phyloP scores from a whole-genome alignment of 2,113 vertebrate species.

The Xyliphius kryptos region DNA sequence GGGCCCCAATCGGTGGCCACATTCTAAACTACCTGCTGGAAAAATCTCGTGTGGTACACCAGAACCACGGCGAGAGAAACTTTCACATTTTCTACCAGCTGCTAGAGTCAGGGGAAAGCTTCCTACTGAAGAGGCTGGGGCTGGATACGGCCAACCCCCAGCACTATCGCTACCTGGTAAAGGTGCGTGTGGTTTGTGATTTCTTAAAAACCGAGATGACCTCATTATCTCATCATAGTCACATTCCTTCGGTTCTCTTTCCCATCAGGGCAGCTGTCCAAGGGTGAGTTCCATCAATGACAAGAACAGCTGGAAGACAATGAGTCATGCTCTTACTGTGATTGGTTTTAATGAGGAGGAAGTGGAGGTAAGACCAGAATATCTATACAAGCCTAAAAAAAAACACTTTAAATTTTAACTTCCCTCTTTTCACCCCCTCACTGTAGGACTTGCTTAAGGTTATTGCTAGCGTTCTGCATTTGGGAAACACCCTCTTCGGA shows the following conservation, averaged over 20 bases:
- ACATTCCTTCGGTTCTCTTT: neutral
- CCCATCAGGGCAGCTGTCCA: conserved; percentile 84
- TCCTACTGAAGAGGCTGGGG: conserved; percentile 73
- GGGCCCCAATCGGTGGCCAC: conserved; percentile 87
- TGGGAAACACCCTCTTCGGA: conserved; percentile 90
- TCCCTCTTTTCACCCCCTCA: neutral
- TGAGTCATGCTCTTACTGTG: conserved; percentile 77
- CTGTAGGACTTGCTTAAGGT: conserved; percentile 84
- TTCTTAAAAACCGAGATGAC: neutral
- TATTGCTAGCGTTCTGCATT: conserved; percentile 83
- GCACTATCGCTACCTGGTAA: conserved; percentile 85
- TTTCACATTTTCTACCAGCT: conserved; percentile 98
- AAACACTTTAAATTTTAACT: neutral
- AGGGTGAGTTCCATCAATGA: conserved; percentile 92
- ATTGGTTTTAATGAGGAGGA: conserved; percentile 83
- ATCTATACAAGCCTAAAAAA: neutral
- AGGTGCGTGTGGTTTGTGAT: conserved; percentile 61
- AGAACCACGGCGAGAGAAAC: conserved; percentile 93
- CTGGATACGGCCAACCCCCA: conserved; percentile 80
- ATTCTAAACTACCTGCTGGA: conserved; percentile 97
- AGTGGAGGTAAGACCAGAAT: conserved; percentile 74
- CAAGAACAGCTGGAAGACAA: conserved; percentile 88
- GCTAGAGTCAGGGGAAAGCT: conserved; percentile 82
- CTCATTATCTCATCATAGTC: neutral
- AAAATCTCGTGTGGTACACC: conserved; percentile 93